Conservation (phyloP, 2,113 vertebrate species). For the Oncorhynchus clarkii region DNA sequence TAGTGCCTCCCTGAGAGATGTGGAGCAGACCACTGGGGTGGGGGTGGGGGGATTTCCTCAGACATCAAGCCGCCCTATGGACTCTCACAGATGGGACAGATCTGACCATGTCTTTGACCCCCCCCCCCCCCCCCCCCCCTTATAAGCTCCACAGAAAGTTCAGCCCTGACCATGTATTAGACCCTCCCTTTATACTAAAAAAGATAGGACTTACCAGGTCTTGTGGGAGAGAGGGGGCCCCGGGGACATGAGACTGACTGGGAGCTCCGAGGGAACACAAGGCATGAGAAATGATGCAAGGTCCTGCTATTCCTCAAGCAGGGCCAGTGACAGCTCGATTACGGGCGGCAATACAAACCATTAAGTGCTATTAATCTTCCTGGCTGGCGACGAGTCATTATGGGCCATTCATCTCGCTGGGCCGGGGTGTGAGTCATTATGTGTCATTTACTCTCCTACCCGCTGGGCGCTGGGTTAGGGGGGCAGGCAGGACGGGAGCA, state of each 20-base stretch:
- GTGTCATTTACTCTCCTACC: constrained; percentile 43
- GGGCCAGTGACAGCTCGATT: constrained; percentile 51
- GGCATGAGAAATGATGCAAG: constrained; percentile 40
- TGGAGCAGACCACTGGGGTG: neutral
- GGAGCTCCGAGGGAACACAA: neutral
- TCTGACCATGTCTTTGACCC: no score
- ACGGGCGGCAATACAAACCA: constrained; percentile 43
- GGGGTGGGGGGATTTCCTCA: no score
- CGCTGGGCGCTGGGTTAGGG: neutral
- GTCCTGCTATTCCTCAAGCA: constrained; percentile 47
- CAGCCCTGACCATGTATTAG: no score
- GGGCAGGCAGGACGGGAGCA: neutral
- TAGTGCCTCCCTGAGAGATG: neutral
- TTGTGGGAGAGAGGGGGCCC: neutral
- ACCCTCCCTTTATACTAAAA: no score
- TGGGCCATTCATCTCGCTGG: constrained; percentile 48
- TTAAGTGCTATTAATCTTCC: constrained; percentile 59
- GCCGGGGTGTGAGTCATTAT: constrained; percentile 42
- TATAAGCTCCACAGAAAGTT: neutral
- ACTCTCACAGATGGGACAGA: no score
- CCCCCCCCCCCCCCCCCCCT: neutral
- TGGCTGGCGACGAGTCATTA: constrained; percentile 42
- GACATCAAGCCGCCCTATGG: no score
- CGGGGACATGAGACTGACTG: neutral
- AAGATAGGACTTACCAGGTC: neutral